A percentile compares a stretch with the other conserved stretches of the same genome.
These are phyloP conservation scores for Spinus olivaceus DNA, from an alignment of 2,797 vertebrate species.

Conservation along the genomic window DNA sequence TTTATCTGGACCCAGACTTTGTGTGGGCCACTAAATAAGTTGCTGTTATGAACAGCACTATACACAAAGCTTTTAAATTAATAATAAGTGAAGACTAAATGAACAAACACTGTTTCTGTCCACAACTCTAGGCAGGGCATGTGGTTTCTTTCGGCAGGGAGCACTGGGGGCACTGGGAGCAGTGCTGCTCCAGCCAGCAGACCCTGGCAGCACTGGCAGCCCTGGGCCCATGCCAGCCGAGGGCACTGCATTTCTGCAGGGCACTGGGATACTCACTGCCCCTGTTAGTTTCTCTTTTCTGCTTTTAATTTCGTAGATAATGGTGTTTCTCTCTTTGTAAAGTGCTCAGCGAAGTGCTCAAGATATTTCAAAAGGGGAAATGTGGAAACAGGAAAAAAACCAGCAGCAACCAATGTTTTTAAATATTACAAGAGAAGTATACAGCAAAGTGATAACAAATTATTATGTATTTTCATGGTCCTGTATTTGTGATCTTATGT, in stretches of 20 bases:
- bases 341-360: not conserved
- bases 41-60: not conserved
- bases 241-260: not conserved
- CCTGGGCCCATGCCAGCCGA: not conserved
- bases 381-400: not conserved
- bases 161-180: not conserved
- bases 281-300: not conserved
- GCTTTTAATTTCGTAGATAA: not conserved
- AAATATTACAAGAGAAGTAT: not conserved
- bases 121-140: accelerated
- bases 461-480: not conserved
- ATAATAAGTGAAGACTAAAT: not conserved
- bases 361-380: not conserved
- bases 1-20: not conserved
- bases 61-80: not conserved
- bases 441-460: not conserved
- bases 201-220: accelerated
- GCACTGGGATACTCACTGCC: not conserved
- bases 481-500: not conserved
- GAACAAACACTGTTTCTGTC: not conserved
- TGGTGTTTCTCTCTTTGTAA: not conserved
- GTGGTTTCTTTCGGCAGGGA: not conserved
- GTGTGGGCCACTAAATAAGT: not conserved
- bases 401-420: not conserved
- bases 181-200: not conserved